phyloP scores from a whole-genome alignment of 1,140 invertebrate genomes.

The Solenopsis fugax region DNA sequence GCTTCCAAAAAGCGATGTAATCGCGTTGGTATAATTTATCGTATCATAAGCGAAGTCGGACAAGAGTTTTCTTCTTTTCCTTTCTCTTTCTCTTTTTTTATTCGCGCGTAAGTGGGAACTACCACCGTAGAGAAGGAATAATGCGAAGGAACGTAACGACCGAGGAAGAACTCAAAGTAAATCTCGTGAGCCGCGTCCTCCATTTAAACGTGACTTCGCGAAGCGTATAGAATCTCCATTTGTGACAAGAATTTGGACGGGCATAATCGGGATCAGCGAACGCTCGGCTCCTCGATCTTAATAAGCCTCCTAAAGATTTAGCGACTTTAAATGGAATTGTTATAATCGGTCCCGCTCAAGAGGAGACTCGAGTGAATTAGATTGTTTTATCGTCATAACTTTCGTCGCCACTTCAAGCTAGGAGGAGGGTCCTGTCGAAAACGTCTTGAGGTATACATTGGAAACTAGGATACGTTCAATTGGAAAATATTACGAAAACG shows the following conservation, averaged over 20 bases:
- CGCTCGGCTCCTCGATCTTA: conserved; percentile 15
- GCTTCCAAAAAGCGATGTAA: conserved; percentile 37
- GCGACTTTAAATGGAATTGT: conserved; percentile 45
- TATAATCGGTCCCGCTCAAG: conserved; percentile 15
- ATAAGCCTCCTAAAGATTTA: conserved; percentile 51
- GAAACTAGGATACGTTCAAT: not conserved
- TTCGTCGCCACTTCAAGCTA: not conserved
- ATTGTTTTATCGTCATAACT: conserved; percentile 22
- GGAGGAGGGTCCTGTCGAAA: not conserved
- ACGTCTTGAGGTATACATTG: not conserved
- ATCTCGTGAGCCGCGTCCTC: conserved; percentile 14
- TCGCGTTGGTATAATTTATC: conserved; percentile 56
- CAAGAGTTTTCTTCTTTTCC: conserved; percentile 45
- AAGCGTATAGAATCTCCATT: conserved; percentile 32
- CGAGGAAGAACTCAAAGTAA: conserved; percentile 49
- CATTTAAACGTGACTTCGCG: conserved; percentile 33
- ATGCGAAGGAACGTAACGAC: not conserved
- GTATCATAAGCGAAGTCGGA: conserved; percentile 29
- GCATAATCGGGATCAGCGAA: conserved; percentile 24
- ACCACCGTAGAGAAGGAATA: not conserved
- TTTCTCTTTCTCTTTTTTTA: not conserved
- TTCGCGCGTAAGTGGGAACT: conserved; percentile 36
- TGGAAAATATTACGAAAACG: not conserved
- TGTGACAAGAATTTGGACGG: conserved; percentile 33
- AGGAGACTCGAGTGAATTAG: not conserved